Percentiles rank a stretch among this genome's conserved stretches.
Evolutionary conservation across 1,140 invertebrate species (phyloP).

Genomic region (Phymastichus coffea): DNA sequence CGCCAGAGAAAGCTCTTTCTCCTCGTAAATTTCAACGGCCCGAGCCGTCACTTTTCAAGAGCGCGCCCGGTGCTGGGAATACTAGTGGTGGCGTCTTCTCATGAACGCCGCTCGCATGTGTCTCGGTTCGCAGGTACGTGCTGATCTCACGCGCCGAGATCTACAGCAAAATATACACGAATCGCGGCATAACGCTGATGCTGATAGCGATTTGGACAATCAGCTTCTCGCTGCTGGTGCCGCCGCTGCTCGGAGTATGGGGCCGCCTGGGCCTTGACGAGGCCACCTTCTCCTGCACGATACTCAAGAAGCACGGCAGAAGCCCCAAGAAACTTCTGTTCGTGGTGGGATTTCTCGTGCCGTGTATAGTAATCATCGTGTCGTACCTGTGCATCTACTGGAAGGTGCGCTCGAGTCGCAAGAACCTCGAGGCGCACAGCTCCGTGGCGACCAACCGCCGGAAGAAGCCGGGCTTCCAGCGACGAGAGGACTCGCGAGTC

Average conservation of each 20-base stretch:
- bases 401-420: conserved; percentile 70
- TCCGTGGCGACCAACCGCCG: conserved; percentile 51
- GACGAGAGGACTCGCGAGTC: conserved; percentile 72
- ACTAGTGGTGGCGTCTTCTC: no score
- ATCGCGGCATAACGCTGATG: conserved; percentile 70
- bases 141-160: conserved; percentile 75
- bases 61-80: no score
- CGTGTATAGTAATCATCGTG: conserved; percentile 77
- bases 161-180: conserved; percentile 75
- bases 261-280: conserved; percentile 75
- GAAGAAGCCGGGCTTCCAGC: conserved; percentile 45
- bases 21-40: no score
- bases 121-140: conserved; percentile 73
- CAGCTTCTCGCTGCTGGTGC: conserved; percentile 65
- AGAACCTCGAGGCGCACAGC: conserved; percentile 65
- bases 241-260: conserved; percentile 79
- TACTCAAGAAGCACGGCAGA: conserved; percentile 71
- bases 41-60: no score
- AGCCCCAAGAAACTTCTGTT: conserved; percentile 87
- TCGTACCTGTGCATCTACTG: conserved; percentile 86
- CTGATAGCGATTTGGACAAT: conserved; percentile 72
- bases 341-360: conserved; percentile 77
- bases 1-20: no score
- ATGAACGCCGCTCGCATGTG: no score
- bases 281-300: conserved; percentile 82